These are phyloP conservation scores for Crematogaster levior DNA, from an alignment of 2,888 invertebrate species.

Conservation along the genomic window DNA sequence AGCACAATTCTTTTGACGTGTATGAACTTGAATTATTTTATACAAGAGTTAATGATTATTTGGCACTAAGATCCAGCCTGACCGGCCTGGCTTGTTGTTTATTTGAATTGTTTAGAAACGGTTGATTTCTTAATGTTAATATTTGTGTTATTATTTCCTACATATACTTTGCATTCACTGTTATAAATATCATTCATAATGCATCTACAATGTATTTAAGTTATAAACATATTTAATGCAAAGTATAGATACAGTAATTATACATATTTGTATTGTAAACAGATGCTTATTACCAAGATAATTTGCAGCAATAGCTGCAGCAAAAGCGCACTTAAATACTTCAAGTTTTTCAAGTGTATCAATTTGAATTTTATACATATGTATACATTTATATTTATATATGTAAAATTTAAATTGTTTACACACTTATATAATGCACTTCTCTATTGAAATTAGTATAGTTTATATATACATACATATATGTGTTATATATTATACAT, in stretches of 20 bases:
- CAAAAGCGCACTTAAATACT: background rate
- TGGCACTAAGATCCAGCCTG: too few species aligned
- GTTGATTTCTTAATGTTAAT: too few species aligned
- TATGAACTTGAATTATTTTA: background rate
- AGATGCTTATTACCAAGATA: background rate
- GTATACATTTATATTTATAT: too few species aligned
- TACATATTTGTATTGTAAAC: too few species aligned
- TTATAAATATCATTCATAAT: background rate
- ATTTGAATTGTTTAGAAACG: too few species aligned
- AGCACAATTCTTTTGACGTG: background rate
- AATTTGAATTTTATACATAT: background rate
- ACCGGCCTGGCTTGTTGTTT: too few species aligned
- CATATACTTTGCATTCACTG: too few species aligned
- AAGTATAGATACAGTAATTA: background rate
- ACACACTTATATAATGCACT: too few species aligned
- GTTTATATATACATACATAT: too few species aligned
- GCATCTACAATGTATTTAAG: background rate
- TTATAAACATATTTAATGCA: background rate
- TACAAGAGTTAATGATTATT: too few species aligned
- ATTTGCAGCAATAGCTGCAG: background rate
- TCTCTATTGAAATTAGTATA: background rate
- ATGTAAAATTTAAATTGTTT: too few species aligned
- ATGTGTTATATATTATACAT: too few species aligned
- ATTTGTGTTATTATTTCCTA: background rate
- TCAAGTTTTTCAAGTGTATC: background rate